Evolutionary conservation across 2,888 invertebrate genomes (phyloP).

Genomic region (Drosophila quinaria): DNA sequence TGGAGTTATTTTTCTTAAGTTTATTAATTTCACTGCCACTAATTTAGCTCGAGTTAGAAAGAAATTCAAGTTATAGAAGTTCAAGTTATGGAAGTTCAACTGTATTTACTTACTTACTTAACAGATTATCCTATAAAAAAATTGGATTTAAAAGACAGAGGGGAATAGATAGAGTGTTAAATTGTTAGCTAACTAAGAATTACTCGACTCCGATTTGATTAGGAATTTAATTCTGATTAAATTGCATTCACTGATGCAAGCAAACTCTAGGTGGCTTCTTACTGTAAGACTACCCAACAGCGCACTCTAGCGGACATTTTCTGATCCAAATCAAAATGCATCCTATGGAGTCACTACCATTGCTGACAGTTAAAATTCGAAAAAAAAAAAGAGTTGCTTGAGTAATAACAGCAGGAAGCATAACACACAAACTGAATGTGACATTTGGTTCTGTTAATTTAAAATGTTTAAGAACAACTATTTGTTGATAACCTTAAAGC

Average conservation of each 20-base stretch:
- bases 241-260: neutral
- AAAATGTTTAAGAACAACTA: no score
- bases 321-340: neutral
- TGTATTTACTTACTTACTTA: no score
- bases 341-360: neutral
- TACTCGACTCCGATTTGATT: neutral
- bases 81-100: no score
- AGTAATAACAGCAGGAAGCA: neutral
- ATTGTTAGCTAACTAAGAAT: no score
- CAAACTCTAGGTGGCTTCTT: neutral
- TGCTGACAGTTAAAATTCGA: no score
- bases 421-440: neutral
- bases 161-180: neutral
- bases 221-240: neutral
- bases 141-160: neutral
- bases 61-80: no score
- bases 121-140: neutral
- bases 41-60: no score
- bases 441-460: no score
- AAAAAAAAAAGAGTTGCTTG: neutral
- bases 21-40: no score
- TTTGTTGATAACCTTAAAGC: no score
- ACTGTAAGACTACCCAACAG: neutral
- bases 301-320: neutral
- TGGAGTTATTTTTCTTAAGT: no score